A percentile compares a stretch with the other conserved stretches of the same genome.
These are phyloP conservation scores for Xestia sexstrigata DNA, from an alignment of 2,888 invertebrate genomes.

Conservation along the genomic window DNA sequence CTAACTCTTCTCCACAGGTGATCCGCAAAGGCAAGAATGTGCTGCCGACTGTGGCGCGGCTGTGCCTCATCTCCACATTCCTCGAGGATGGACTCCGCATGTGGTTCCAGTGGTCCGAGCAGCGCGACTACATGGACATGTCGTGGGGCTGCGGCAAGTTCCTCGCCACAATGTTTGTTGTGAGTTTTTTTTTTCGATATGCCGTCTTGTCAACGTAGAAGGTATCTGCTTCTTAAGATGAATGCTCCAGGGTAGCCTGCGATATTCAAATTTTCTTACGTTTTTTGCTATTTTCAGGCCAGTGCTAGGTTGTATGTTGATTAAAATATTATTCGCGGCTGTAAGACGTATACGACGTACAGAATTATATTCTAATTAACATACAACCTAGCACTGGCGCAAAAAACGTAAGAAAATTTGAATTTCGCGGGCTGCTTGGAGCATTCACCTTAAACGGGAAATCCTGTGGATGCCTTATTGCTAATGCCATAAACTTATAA, in stretches of 20 bases:
- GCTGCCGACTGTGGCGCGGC: slow-evolving; percentile 98
- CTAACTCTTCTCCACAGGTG: slow-evolving; percentile 91
- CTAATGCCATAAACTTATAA: background rate
- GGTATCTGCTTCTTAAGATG: too few relatives aligned
- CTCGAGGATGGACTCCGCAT: slow-evolving; percentile 99
- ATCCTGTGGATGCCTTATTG: background rate
- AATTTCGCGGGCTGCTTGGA: too few relatives aligned
- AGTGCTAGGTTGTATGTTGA: too few relatives aligned
- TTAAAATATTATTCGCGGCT: too few relatives aligned
- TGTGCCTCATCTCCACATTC: slow-evolving; percentile 99
- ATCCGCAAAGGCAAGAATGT: slow-evolving; percentile 97
- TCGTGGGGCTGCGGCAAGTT: slow-evolving; percentile 99
- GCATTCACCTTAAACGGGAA: too few relatives aligned
- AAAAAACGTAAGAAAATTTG: too few relatives aligned
- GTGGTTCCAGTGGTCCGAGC: slow-evolving; percentile 99
- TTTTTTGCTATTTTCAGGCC: too few relatives aligned
- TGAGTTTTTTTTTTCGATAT: slow-evolving; percentile 80
- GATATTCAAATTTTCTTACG: too few relatives aligned
- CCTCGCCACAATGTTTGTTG: slow-evolving; percentile 98
- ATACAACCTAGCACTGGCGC: too few relatives aligned
- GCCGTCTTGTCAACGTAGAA: background rate
- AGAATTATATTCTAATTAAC: too few relatives aligned
- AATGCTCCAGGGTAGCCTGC: too few relatives aligned
- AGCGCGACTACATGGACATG: slow-evolving; percentile 99
- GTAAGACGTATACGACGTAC: too few relatives aligned